These are phyloP conservation scores for Lynx canadensis DNA, from an alignment of 2,113 vertebrate genomes.

Conservation along the genomic window DNA sequence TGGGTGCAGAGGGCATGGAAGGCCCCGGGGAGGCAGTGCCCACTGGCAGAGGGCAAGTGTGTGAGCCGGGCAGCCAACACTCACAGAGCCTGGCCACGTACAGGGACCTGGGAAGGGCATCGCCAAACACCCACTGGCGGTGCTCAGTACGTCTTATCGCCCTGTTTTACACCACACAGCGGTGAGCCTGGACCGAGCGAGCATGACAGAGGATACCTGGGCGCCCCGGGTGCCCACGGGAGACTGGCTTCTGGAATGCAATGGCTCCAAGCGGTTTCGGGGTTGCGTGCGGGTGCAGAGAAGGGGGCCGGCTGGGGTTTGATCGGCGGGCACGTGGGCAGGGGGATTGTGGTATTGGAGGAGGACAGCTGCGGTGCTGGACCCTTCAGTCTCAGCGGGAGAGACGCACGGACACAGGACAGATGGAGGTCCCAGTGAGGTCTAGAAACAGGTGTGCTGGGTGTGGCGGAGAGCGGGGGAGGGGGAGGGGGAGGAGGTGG, in stretches of 20 bases:
- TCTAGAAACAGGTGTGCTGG: too few species aligned
- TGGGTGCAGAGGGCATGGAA: background rate
- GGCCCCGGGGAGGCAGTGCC: background rate
- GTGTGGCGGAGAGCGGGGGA: background rate
- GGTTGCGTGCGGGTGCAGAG: background rate
- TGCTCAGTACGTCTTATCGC: too few species aligned
- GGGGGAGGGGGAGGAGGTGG: background rate
- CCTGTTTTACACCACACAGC: too few species aligned
- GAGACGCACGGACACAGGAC: background rate
- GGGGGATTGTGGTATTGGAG: background rate
- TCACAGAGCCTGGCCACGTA: background rate
- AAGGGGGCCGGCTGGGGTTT: background rate
- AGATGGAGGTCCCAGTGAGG: background rate
- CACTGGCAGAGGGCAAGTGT: background rate
- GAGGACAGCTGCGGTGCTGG: rapidly evolving
- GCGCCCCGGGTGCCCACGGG: background rate
- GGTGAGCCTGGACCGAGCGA: background rate
- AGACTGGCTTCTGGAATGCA: background rate
- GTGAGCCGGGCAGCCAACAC: background rate
- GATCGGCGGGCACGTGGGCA: background rate
- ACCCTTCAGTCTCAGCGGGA: background rate
- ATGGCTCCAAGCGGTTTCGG: background rate
- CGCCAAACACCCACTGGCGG: background rate
- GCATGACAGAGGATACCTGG: background rate
- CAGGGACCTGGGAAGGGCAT: background rate